Percentiles rank a stretch among this genome's conserved stretches.
Evolutionary conservation across 2,797 vertebrate species (phyloP).

Genomic region (Odontamblyopus lacepedii): DNA sequence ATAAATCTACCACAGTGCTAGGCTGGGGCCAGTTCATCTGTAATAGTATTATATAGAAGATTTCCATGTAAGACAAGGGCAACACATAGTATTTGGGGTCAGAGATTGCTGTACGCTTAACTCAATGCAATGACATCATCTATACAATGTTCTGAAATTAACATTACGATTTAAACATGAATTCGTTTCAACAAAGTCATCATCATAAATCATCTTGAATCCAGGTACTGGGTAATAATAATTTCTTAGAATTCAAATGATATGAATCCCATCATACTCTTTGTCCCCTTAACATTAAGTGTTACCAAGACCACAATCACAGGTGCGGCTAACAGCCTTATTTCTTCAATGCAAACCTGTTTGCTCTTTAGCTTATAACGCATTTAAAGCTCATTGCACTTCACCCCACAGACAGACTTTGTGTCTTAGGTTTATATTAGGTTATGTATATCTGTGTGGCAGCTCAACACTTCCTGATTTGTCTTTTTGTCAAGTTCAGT

Average conservation of each 20-base stretch:
- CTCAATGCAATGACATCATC: background rate
- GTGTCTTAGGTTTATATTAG: conserved; percentile 56
- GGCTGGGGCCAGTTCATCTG: conserved; percentile 74
- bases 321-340: conserved; percentile 20
- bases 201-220: background rate
- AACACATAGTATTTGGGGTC: background rate
- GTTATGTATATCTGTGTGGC: conserved; percentile 49
- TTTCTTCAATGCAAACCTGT: conserved; percentile 52
- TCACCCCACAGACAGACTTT: conserved; percentile 62
- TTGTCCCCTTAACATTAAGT: background rate
- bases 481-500: conserved; percentile 71
- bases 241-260: background rate
- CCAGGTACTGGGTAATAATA: background rate
- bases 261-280: background rate
- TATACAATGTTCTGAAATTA: background rate
- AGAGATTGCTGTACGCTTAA: background rate
- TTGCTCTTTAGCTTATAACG: conserved; percentile 72
- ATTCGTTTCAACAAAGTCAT: background rate
- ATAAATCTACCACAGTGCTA: conserved; percentile 85
- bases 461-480: conserved; percentile 29
- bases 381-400: conserved; percentile 79
- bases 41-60: conserved; percentile 77
- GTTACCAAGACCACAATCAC: conserved; percentile 74
- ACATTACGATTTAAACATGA: background rate
- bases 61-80: conserved; percentile 67